Evolutionary conservation across 1,140 invertebrate genomes (phyloP), one percentile per base, ranked within the genome.

Genomic region (Drosophila nigrodunni): DNA sequence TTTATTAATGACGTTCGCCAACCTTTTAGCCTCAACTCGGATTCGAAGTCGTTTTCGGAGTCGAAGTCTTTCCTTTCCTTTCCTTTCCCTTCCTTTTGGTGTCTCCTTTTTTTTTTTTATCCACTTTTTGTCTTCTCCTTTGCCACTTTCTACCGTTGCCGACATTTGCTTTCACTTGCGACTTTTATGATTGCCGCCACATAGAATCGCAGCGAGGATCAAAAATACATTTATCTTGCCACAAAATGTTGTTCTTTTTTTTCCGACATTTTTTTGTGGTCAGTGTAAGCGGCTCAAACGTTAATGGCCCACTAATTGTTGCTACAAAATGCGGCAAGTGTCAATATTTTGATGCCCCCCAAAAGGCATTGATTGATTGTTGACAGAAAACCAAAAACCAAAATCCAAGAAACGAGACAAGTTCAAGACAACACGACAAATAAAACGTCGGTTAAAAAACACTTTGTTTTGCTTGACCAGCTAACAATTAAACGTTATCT

Each of bases 1-100:
- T 89, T 89, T 89, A 89, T 89, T 89, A 89, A 89, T 89, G 85
- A 89, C 85, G 82, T 82, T 73, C 66, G 60, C 67, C 74, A 76
- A 76, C 74, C 60, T 71, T 75, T 65, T 74, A 71, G 68, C 62
- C 68, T 65, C 47, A 67, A 25, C 25, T 30, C 25, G 25, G 25
- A 30, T 30, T 71, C 61, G 41, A 18, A 18, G 41, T 50, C 44
- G 21, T 43, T 58, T 15, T 46, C 10, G 21, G 18, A 57, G 41
- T 35, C 67, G 30, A 57, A 72, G 65, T 77, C 69, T 78, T 78
- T 71, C 62, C 65, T 39, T 74, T 78, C 47, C 62, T 57, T 74
- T 15, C 0, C 15, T 1, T 15, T 52, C 77, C 62, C 46, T 71
- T 54, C 65, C 59, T 50, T 75, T 50, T 58, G 15, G 57, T 25